A percentile compares a stretch with the other conserved stretches of the same genome.
These are phyloP conservation scores for Musca domestica DNA, from an alignment of 1,140 invertebrate genomes.

Conservation along the genomic window DNA sequence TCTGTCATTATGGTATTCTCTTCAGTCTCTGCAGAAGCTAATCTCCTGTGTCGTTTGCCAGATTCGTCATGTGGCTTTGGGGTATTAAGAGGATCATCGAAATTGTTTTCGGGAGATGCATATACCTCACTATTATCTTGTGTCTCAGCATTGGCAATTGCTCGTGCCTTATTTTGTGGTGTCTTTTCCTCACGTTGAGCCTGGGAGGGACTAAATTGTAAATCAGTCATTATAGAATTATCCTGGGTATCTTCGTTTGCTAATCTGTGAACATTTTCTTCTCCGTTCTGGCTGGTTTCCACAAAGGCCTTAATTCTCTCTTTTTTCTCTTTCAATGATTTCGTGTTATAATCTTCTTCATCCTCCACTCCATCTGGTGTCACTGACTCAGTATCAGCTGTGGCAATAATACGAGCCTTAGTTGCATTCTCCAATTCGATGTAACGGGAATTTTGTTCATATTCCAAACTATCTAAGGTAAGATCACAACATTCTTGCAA, in stretches of 20 bases:
- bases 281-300: not conserved
- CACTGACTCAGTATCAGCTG: constrained; percentile 49
- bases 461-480: not conserved
- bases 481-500: constrained; percentile 15
- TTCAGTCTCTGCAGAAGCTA: no score
- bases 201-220: not conserved
- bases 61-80: not conserved
- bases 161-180: not conserved
- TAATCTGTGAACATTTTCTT: not conserved
- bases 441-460: not conserved
- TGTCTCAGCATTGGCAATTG: not conserved
- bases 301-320: constrained; percentile 17
- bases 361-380: constrained; percentile 14
- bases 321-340: constrained; percentile 27
- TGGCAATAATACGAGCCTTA: constrained; percentile 30
- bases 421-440: not conserved
- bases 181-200: not conserved
- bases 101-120: not conserved
- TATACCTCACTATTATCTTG: not conserved
- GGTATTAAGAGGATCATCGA: not conserved
- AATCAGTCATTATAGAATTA: not conserved
- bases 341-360: constrained; percentile 2
- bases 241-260: constrained; percentile 35
- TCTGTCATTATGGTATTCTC: no score
- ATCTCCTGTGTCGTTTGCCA: not conserved